Percentiles rank a stretch among this genome's conserved stretches.
phyloP scores from a whole-genome alignment of 2,113 vertebrate genomes.

The Eretmochelys imbricata region DNA sequence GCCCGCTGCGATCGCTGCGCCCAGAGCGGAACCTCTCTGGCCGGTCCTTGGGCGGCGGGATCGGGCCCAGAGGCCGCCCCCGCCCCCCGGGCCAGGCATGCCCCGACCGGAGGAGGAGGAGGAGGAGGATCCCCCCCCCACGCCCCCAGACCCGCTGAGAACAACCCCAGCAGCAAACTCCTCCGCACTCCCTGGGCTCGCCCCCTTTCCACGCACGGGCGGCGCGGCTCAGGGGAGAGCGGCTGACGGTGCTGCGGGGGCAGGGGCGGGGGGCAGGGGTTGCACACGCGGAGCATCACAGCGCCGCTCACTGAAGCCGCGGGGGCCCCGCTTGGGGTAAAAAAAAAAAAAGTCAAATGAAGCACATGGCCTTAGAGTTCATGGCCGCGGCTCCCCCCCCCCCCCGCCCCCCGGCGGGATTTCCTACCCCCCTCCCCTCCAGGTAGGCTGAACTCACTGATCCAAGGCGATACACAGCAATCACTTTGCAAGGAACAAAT shows the following conservation, averaged over 20 bases:
- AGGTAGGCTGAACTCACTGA: not conserved
- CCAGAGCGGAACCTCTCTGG: no score
- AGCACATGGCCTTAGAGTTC: slow-evolving; percentile 1
- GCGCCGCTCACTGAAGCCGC: not conserved
- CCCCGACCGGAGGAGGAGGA: no score
- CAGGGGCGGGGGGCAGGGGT: not conserved
- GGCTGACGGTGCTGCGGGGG: not conserved
- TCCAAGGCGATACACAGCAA: not conserved
- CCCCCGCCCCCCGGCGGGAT: no score
- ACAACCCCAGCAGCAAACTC: not conserved
- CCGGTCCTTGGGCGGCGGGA: no score
- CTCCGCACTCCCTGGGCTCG: no score
- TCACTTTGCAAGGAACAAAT: not conserved
- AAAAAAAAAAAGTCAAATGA: not conserved
- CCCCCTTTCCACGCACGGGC: no score
- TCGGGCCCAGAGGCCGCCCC: no score
- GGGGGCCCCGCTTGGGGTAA: not conserved
- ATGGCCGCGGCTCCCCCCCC: not conserved
- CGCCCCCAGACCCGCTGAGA: not conserved
- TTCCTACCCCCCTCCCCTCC: not conserved
- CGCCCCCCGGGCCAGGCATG: not conserved
- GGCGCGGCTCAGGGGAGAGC: not conserved
- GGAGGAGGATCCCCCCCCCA: no score
- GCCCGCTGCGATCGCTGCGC: not conserved
- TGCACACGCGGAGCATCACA: not conserved